A percentile compares a stretch with the other conserved stretches of the same genome.
Conservation (phyloP, 30 jellyfish, hydroid and myxozoan genomes). For the Pseudorhiza aurosa region DNA sequence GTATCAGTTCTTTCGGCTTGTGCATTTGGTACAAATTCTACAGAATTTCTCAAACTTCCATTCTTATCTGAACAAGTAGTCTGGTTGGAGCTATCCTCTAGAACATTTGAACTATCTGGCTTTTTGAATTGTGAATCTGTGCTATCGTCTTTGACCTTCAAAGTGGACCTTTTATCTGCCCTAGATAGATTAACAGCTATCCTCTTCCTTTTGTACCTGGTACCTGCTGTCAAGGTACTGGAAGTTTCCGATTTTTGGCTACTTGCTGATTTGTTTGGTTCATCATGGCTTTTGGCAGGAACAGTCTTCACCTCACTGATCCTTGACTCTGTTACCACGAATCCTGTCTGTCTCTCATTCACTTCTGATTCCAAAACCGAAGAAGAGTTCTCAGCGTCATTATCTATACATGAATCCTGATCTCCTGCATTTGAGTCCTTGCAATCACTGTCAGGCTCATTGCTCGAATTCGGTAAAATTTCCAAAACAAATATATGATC, state of each 20-base stretch:
- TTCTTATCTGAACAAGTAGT: too few species aligned
- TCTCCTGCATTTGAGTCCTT: too few species aligned
- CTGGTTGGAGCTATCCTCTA: too few species aligned
- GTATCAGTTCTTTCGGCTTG: too few species aligned
- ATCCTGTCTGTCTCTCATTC: conserved; percentile 9
- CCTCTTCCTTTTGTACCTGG: neutral
- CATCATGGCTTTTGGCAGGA: neutral
- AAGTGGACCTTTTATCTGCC: neutral
- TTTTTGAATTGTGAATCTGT: too few species aligned
- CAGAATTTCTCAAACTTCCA: too few species aligned
- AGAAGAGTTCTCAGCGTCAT: too few species aligned
- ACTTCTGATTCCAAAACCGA: neutral
- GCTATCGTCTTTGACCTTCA: too few species aligned
- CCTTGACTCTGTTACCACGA: conserved; percentile 13
- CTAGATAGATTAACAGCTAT: neutral
- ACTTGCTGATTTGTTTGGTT: neutral
- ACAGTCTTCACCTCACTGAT: neutral
- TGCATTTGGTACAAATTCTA: too few species aligned
- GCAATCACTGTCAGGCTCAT: too few species aligned
- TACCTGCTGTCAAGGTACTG: neutral
- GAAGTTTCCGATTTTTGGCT: neutral
- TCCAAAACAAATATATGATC: neutral
- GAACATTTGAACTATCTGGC: too few species aligned
- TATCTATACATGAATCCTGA: too few species aligned
- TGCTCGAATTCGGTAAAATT: neutral